Conservation (phyloP, 2,888 invertebrate species). For the Diarsia mendica region DNA sequence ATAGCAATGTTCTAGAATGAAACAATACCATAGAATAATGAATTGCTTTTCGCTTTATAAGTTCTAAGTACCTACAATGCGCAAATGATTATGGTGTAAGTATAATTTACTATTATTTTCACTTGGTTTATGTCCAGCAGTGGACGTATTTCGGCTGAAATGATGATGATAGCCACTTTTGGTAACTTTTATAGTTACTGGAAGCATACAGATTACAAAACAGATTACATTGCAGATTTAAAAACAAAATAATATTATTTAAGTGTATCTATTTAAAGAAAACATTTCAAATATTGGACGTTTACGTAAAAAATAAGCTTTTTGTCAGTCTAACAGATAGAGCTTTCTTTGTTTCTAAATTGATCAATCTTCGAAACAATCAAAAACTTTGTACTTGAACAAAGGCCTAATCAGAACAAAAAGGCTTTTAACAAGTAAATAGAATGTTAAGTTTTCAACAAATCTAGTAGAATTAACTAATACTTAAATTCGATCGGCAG, state of each 20-base stretch:
- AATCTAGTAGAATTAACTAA: slow-evolving; percentile 1
- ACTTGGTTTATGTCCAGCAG: too few relatives aligned
- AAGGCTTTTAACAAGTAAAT: not conserved
- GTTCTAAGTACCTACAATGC: not conserved
- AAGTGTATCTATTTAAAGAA: not conserved
- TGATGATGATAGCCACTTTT: not conserved
- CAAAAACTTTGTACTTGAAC: slow-evolving; percentile 3
- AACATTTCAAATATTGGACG: not conserved
- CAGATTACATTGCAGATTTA: too few relatives aligned
- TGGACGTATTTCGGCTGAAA: too few relatives aligned
- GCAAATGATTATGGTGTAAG: not conserved
- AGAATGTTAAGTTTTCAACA: not conserved
- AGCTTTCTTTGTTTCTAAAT: not conserved
- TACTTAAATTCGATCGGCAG: not conserved
- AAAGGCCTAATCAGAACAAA: not conserved
- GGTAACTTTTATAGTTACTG: not conserved
- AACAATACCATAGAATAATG: not conserved
- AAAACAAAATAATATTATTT: not conserved
- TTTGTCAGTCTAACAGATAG: too few relatives aligned
- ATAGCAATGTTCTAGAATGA: slow-evolving; percentile 10
- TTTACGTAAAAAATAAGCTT: too few relatives aligned
- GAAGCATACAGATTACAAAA: too few relatives aligned
- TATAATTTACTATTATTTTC: not conserved
- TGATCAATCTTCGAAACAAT: not conserved
- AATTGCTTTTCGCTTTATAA: not conserved